A percentile compares a stretch with the other conserved stretches of the same genome.
Evolutionary conservation across 2,888 invertebrate genomes (phyloP).

Genomic region (Aphrophora alni): DNA sequence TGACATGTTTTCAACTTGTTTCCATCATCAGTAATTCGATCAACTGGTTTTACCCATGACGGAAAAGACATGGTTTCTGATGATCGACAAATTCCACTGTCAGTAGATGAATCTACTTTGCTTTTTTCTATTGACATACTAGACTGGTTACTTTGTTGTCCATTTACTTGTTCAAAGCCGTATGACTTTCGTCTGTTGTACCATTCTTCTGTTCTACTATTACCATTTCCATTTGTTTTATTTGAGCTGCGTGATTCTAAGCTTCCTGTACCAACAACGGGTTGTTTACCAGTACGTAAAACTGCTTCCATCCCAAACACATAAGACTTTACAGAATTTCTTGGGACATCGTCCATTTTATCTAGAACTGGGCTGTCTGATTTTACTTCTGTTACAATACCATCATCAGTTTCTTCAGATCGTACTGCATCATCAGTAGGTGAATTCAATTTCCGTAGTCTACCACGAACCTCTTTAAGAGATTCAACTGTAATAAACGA

Average conservation of each 20-base stretch:
- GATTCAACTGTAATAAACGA: slow-evolving; percentile 67
- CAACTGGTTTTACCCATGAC: slow-evolving; percentile 32
- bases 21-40: not conserved
- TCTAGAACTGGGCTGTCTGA: slow-evolving; percentile 42
- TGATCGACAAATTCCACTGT: slow-evolving; percentile 77
- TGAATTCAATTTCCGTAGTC: slow-evolving; percentile 61
- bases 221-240: slow-evolving; percentile 50
- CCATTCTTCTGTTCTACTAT: slow-evolving; percentile 68
- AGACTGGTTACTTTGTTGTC: slow-evolving; percentile 50
- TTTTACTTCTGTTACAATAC: slow-evolving; percentile 59
- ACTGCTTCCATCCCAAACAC: slow-evolving; percentile 59
- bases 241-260: slow-evolving; percentile 59
- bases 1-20: slow-evolving; percentile 30
- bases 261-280: slow-evolving; percentile 57
- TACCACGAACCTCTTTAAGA: slow-evolving; percentile 65
- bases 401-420: slow-evolving; percentile 56
- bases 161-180: slow-evolving; percentile 69
- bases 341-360: slow-evolving; percentile 45
- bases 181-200: slow-evolving; percentile 78
- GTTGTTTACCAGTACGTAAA: slow-evolving; percentile 53
- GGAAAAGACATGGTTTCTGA: slow-evolving; percentile 67
- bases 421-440: slow-evolving; percentile 34
- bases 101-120: slow-evolving; percentile 75
- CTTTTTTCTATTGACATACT: slow-evolving; percentile 58
- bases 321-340: slow-evolving; percentile 56